phyloP scores from a whole-genome alignment of 2,888 invertebrate genomes.

The Coelinius sp. region DNA sequence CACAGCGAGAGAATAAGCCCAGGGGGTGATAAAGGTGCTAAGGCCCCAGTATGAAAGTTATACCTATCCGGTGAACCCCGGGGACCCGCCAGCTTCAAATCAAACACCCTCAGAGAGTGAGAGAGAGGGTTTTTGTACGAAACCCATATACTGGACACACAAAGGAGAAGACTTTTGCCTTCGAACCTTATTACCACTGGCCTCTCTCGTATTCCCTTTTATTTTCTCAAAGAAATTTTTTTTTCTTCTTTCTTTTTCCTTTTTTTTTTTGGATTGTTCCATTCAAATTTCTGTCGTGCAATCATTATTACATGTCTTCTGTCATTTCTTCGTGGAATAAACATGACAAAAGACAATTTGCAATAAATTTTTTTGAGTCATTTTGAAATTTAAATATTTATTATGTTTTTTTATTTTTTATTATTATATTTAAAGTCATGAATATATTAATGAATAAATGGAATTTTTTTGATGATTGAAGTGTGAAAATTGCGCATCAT shows the following conservation, averaged over 20 bases:
- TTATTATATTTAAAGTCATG: too few species aligned
- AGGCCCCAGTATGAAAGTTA: slow-evolving; percentile 45
- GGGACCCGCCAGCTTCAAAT: slow-evolving; percentile 38
- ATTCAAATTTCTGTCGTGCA: not conserved
- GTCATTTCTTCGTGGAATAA: too few species aligned
- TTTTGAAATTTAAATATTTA: too few species aligned
- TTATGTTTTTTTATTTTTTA: too few species aligned
- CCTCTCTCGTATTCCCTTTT: not conserved
- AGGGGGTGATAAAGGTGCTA: slow-evolving; percentile 54
- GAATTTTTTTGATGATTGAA: too few species aligned
- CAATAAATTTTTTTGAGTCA: too few species aligned
- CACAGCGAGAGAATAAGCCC: slow-evolving; percentile 51
- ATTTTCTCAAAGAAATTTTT: not conserved
- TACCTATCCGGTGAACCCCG: slow-evolving; percentile 44
- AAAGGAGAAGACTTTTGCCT: slow-evolving; percentile 2
- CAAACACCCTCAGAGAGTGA: slow-evolving; percentile 5
- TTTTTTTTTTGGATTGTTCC: not conserved
- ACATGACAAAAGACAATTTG: too few species aligned
- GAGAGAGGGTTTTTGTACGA: not conserved
- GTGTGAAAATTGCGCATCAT: slow-evolving; percentile 22
- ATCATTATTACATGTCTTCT: too few species aligned
- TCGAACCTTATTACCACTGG: slow-evolving; percentile 9
- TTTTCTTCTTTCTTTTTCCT: not conserved
- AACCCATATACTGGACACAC: slow-evolving; percentile 1
- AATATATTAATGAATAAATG: too few species aligned